Conservation (phyloP, 37 sponge, comb jelly and placozoan genomes). For the Oopsacas minuta region DNA sequence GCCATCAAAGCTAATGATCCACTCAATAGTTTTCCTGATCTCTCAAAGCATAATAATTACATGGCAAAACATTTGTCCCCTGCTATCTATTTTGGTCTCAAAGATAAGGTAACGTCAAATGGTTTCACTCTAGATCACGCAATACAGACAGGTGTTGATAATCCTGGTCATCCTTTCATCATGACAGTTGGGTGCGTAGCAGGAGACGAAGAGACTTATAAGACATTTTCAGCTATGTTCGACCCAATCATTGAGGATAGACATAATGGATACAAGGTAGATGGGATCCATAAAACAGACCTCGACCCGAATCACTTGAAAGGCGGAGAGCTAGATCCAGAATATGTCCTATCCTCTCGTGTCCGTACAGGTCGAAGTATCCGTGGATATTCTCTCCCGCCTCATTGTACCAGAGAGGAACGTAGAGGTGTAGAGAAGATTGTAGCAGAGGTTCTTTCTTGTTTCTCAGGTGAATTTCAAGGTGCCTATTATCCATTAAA, state of each 20-base stretch:
- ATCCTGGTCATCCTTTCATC: conserved; percentile 49
- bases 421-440: conserved; percentile 48
- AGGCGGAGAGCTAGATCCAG: conserved; percentile 32
- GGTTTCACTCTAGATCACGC: not conserved
- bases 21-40: not conserved
- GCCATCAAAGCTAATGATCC: not conserved
- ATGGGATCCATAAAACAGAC: conserved; percentile 37
- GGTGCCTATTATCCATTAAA: conserved; percentile 58
- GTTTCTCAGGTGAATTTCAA: conserved; percentile 34
- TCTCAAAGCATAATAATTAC: not conserved
- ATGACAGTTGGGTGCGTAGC: conserved; percentile 46
- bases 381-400: conserved; percentile 45
- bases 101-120: not conserved
- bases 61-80: not conserved
- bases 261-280: conserved; percentile 33
- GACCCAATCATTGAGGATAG: conserved; percentile 36
- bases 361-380: conserved; percentile 54
- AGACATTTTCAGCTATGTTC: conserved; percentile 30
- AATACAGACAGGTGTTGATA: conserved; percentile 34
- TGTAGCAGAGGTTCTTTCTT: conserved; percentile 22
- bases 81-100: not conserved
- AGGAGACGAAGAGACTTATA: conserved; percentile 45
- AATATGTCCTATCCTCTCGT: conserved; percentile 49
- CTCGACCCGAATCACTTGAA: conserved; percentile 31
- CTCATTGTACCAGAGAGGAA: conserved; percentile 40